phyloP scores from a whole-genome alignment of 2,888 invertebrate genomes.

The Calliopum simillimum region DNA sequence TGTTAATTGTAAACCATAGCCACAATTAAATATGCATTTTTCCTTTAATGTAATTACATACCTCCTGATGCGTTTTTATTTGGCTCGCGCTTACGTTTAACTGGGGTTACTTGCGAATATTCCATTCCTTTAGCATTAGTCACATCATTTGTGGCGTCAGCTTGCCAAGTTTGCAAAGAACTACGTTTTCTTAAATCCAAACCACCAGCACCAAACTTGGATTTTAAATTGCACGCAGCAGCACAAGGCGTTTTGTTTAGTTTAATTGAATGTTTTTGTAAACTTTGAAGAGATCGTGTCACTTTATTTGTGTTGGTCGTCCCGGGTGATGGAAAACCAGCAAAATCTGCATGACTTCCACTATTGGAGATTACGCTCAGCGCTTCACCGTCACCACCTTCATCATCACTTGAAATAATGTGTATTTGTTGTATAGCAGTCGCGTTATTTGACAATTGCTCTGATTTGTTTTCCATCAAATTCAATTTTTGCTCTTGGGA shows the following conservation, averaged over 20 bases:
- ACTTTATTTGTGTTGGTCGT: neutral
- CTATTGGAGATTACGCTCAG: neutral
- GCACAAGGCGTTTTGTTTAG: neutral
- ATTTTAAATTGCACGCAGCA: neutral
- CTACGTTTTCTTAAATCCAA: slow-evolving; percentile 21
- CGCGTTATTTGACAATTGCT: neutral
- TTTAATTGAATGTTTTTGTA: neutral
- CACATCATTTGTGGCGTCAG: neutral
- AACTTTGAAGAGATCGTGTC: neutral
- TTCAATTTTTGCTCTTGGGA: neutral
- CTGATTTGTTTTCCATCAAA: neutral
- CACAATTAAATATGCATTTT: no score
- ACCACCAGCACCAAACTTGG: neutral
- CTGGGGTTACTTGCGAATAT: neutral
- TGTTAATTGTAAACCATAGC: no score
- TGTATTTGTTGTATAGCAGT: slow-evolving; percentile 35
- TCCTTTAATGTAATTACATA: neutral
- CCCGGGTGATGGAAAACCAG: slow-evolving; percentile 35
- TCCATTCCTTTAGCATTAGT: neutral
- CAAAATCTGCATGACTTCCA: slow-evolving; percentile 30
- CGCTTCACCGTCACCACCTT: slow-evolving; percentile 33
- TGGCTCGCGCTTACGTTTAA: slow-evolving; percentile 19
- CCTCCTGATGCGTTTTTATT: neutral
- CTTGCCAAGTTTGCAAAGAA: neutral
- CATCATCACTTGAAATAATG: slow-evolving; percentile 43